Percentiles rank a stretch among this genome's conserved stretches.
phyloP scores from a whole-genome alignment of 1,140 invertebrate species.

The Ridgeia piscesae region DNA sequence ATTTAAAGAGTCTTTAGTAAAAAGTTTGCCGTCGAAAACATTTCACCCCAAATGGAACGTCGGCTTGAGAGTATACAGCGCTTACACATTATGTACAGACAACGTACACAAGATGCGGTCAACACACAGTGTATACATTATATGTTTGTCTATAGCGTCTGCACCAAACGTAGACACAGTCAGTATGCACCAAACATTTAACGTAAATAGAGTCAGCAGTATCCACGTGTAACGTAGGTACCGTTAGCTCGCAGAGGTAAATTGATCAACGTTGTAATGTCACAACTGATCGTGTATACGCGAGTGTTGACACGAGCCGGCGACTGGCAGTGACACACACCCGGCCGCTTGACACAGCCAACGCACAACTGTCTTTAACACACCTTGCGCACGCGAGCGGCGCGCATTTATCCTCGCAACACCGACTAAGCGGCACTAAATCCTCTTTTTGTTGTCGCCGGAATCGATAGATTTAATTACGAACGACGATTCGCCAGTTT shows the following conservation, averaged over 20 bases:
- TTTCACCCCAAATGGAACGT: neutral
- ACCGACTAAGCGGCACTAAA: neutral
- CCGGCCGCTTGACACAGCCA: neutral
- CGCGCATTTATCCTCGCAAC: neutral
- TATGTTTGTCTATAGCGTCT: too few species aligned
- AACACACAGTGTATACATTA: neutral
- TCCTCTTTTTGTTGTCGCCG: neutral
- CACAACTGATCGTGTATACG: neutral
- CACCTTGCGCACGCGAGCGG: neutral
- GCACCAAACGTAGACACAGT: neutral
- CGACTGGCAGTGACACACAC: neutral
- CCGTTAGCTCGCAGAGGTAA: neutral
- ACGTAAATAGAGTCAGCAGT: neutral
- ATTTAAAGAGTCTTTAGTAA: neutral
- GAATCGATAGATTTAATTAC: conserved; percentile 1
- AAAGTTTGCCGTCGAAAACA: neutral
- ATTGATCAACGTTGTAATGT: neutral
- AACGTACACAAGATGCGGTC: neutral
- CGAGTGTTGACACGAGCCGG: neutral
- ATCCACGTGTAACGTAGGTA: neutral
- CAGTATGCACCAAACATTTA: neutral
- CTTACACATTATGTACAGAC: too few species aligned
- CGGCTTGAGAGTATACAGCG: neutral
- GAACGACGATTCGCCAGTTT: neutral
- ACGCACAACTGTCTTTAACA: neutral